phyloP scores from a whole-genome alignment of 2,888 invertebrate genomes.

The Furcula furcula region DNA sequence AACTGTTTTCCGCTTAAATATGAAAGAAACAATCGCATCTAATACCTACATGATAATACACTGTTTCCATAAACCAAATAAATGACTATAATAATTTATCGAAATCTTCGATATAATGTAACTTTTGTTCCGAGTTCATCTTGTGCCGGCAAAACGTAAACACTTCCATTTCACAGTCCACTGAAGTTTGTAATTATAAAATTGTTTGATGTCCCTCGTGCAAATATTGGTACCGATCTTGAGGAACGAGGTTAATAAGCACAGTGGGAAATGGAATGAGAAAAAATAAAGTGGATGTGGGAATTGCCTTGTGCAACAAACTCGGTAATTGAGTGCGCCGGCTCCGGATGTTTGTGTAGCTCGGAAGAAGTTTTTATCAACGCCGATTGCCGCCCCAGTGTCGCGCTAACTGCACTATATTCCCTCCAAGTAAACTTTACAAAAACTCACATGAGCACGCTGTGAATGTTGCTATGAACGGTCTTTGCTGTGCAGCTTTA shows the following conservation, averaged over 20 bases:
- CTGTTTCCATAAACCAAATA: no score
- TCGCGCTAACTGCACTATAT: slow-evolving; percentile 52
- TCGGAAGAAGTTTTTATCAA: slow-evolving; percentile 66
- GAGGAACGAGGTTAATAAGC: slow-evolving; percentile 49
- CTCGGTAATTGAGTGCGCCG: slow-evolving; percentile 70
- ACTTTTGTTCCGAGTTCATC: slow-evolving; percentile 21
- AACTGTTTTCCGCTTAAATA: no score
- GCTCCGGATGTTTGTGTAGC: slow-evolving; percentile 68
- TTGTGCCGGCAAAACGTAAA: slow-evolving; percentile 20
- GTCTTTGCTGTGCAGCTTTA: slow-evolving; percentile 32
- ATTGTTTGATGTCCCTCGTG: slow-evolving; percentile 34
- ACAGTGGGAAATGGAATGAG: slow-evolving; percentile 33
- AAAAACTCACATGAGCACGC: slow-evolving; percentile 36
- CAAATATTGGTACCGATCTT: slow-evolving; percentile 43
- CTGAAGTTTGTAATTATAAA: slow-evolving; percentile 24
- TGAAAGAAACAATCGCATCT: no score
- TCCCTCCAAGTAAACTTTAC: slow-evolving; percentile 21
- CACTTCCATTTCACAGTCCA: slow-evolving; percentile 24
- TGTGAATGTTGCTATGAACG: slow-evolving; percentile 26
- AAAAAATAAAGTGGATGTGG: slow-evolving; percentile 49
- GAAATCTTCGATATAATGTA: slow-evolving; percentile 29
- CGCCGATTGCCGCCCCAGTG: slow-evolving; percentile 58
- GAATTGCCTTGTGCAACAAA: slow-evolving; percentile 60
- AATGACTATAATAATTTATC: no score
- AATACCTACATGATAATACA: no score